Base-by-base conservation (phyloP, 1,140 invertebrate genomes). In the Ctenoplectra terminalis region DNA sequence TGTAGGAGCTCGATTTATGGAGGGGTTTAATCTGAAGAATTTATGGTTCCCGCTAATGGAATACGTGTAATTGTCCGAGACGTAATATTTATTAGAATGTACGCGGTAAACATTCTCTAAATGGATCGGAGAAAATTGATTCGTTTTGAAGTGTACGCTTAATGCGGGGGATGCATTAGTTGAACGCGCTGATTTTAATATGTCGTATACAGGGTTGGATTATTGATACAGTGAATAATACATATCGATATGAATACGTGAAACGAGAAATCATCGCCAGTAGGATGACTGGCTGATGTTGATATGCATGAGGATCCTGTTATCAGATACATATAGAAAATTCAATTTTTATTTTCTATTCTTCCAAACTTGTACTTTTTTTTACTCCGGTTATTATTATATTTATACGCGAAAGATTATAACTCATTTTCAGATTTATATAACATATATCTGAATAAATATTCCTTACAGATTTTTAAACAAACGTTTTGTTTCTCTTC, bases 1-100 rank as follows among this genome's bases (percentile, higher is more conserved):
- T 31, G 23, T 23, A n/a, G 29, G 29, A 61, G 43, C 54, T n/a
- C 72, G 72, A 63, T 74, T 63, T 48, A 61, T 34, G 43, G 29
- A 37, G n/a, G 72, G 23, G 29, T 50, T 48, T 31, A 48, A 74
- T 48, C 70, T 43, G n/a, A 31, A 58, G 50, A 71, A 71, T 69
- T 69, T 69, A 69, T 69, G 66, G 66, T 69, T 50, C 66, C 50
- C 66, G 50, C 50, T 54, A 71, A 71, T 71, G 52, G 50, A 71
- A 71, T 37, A 69, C 66, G 43, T 20, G 66, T 48, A n/a, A 50
- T 20, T 34, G 72, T 64, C 52, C 17, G 34, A 15, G 8, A 9
- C 17, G 34, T 15, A 29, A 63, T 48, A 50, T 64, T 37, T 37
- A 52, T 75, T 50, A 31, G 17, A 43, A 72, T 7, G 52, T 20